phyloP scores from a whole-genome alignment of 2,113 vertebrate species.

The Sorex fumeus region DNA sequence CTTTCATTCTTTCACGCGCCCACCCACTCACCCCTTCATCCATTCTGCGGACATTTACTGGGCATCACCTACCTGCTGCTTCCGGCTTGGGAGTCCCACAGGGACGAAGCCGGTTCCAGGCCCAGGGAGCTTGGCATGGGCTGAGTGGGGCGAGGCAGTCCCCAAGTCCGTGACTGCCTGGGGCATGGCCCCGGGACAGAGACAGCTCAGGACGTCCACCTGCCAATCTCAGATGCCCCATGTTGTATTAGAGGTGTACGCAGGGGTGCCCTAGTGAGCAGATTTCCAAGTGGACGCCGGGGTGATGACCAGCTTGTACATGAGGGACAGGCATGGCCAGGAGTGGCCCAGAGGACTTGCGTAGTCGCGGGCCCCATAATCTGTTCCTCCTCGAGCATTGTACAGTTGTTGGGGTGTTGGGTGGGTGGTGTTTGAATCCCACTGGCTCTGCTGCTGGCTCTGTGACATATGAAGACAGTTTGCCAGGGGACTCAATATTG shows the following conservation, averaged over 20 bases:
- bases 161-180: not conserved
- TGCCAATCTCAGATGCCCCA: not conserved
- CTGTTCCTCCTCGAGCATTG: no score
- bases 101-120: not conserved
- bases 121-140: not conserved
- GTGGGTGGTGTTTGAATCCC: not conserved
- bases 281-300: rapidly evolving
- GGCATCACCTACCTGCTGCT: not conserved
- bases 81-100: not conserved
- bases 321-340: not conserved
- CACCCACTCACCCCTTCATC: not conserved
- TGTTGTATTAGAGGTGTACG: not conserved
- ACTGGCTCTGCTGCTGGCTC: not conserved
- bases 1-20: not conserved
- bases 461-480: not conserved
- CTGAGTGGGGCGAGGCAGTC: not conserved
- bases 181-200: not conserved
- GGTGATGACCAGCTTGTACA: not conserved
- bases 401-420: not conserved
- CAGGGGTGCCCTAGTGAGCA: not conserved
- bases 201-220: no score
- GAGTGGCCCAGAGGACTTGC: not conserved
- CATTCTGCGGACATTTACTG: not conserved
- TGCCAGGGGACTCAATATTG: not conserved
- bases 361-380: not conserved